phyloP scores from a whole-genome alignment of 2,888 invertebrate genomes.

The Julus scanicus region DNA sequence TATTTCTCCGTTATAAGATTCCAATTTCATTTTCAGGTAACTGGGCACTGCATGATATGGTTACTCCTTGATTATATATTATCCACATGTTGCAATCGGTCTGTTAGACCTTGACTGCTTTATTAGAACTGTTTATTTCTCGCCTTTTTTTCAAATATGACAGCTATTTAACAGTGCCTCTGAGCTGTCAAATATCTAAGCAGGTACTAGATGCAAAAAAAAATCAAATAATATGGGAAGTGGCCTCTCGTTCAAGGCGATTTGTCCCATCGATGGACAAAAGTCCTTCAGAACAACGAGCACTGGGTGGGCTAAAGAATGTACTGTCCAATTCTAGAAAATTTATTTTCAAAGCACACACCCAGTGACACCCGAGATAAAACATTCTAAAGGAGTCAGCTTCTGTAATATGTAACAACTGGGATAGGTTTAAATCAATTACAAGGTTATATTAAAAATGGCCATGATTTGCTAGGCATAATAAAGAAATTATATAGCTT shows the following conservation, averaged over 20 bases:
- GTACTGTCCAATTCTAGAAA: background rate
- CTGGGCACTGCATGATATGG: background rate
- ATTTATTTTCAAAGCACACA: background rate
- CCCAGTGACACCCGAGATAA: background rate
- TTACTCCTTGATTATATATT: background rate
- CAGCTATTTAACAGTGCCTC: background rate
- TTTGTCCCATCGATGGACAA: constrained; percentile 39
- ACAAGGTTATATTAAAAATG: background rate
- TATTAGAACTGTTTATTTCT: background rate
- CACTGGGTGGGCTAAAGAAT: constrained; percentile 18
- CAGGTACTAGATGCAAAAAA: background rate
- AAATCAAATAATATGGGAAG: background rate
- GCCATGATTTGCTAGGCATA: background rate
- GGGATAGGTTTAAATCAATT: background rate
- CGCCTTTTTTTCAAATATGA: background rate
- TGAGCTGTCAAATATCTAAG: background rate
- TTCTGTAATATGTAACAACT: background rate
- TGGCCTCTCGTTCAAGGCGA: constrained; percentile 24
- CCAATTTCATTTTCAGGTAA: background rate
- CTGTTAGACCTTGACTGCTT: constrained; percentile 5
- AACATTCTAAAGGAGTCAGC: background rate
- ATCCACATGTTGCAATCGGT: background rate
- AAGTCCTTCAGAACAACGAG: background rate
- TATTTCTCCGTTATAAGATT: background rate
- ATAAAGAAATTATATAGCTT: background rate